Evolutionary conservation across 2,888 invertebrate genomes (phyloP).

Genomic region (Aricia artaxerxes): DNA sequence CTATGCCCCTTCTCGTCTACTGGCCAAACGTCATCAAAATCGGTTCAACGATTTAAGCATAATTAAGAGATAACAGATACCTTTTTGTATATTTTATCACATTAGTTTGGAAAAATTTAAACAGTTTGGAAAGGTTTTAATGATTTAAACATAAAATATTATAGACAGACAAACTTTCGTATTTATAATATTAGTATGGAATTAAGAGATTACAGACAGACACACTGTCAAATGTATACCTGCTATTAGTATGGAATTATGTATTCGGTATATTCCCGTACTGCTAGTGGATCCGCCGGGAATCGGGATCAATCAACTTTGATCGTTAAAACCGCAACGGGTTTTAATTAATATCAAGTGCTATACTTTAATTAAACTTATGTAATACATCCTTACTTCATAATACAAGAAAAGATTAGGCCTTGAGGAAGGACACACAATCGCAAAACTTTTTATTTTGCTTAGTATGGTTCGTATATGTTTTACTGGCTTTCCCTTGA

Average conservation of each 20-base stretch:
- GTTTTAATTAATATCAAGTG: conserved; percentile 15
- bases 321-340: background rate
- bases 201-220: background rate
- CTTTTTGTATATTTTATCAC: no score
- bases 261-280: background rate
- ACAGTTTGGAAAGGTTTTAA: no score
- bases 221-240: background rate
- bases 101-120: no score
- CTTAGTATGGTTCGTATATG: no score
- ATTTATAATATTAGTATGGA: background rate
- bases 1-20: no score
- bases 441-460: background rate
- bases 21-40: no score
- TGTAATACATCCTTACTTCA: background rate
- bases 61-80: no score
- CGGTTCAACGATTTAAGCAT: no score
- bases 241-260: background rate
- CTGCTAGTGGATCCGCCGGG: background rate
- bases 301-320: background rate
- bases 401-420: background rate
- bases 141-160: no score
- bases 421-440: background rate
- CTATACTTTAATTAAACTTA: background rate
- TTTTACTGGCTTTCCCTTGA: no score
- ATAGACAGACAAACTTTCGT: background rate